Conservation (phyloP, 2,797 vertebrate species). For the Petrocephalus schoutedeni region DNA sequence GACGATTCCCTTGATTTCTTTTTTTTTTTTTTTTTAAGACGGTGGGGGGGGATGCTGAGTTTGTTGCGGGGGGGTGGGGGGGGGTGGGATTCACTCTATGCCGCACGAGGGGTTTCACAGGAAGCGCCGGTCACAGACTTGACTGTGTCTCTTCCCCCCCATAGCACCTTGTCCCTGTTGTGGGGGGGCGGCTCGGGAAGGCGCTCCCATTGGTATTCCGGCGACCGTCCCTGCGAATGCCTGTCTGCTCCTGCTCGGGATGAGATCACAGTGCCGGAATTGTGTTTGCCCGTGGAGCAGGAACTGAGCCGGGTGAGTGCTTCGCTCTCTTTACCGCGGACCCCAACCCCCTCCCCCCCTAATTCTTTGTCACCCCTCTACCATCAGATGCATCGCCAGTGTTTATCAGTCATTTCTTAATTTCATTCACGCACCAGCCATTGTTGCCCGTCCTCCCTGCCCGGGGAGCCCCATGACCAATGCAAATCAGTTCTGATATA, state of each 20-base stretch:
- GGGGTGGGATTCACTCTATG: neutral
- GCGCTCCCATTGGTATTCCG: conserved; percentile 72
- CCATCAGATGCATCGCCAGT: conserved; percentile 16
- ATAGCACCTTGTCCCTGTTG: neutral
- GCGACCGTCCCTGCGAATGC: conserved; percentile 61
- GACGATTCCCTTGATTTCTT: neutral
- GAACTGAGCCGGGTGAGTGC: conserved; percentile 61
- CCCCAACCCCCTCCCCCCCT: neutral
- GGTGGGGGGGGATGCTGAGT: neutral
- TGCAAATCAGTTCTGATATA: neutral
- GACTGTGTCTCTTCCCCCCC: conserved; percentile 1
- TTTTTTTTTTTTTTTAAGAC: neutral
- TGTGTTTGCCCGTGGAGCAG: conserved; percentile 65
- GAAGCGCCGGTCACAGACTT: conserved; percentile 10
- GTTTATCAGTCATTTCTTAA: neutral
- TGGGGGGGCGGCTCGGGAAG: conserved; percentile 49
- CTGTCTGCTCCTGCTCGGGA: conserved; percentile 63
- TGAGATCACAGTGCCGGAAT: conserved; percentile 73
- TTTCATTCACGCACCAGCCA: conserved; percentile 36
- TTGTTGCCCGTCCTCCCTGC: conserved; percentile 25
- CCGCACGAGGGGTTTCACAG: conserved; percentile 1
- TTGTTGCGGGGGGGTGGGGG: neutral
- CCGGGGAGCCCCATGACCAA: neutral
- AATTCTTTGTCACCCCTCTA: conserved; percentile 8
- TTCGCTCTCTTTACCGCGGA: conserved; percentile 16